A percentile compares a stretch with the other conserved stretches of the same genome.
Evolutionary conservation across 2,888 invertebrate genomes (phyloP).

Genomic region (Luffia ferchaultella): DNA sequence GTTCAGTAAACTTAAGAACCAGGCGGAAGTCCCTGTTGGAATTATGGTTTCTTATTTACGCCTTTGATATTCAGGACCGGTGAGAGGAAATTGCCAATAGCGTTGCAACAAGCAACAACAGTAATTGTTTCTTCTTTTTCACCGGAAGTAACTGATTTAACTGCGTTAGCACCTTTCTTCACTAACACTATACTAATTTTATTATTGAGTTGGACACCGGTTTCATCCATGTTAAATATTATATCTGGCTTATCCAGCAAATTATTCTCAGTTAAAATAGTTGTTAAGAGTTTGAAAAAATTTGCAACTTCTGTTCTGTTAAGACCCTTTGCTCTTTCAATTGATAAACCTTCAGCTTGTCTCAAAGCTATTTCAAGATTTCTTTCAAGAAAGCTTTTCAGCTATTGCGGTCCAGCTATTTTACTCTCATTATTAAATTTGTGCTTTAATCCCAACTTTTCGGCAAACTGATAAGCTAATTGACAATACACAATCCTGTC

Average conservation of each 20-base stretch:
- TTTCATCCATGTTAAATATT: slow-evolving; percentile 31
- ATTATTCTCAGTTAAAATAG: slow-evolving; percentile 18
- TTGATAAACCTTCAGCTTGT: slow-evolving; percentile 23
- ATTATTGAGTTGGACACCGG: slow-evolving; percentile 21
- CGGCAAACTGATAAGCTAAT: slow-evolving; percentile 22
- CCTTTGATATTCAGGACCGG: slow-evolving; percentile 20
- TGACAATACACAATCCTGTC: slow-evolving; percentile 16
- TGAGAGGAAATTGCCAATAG: slow-evolving; percentile 20
- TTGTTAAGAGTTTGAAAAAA: slow-evolving; percentile 19
- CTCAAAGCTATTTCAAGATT: slow-evolving; percentile 17
- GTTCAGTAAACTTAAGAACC: slow-evolving; percentile 14
- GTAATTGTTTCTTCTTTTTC: slow-evolving; percentile 24
- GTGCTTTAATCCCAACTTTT: slow-evolving; percentile 18
- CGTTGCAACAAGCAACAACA: slow-evolving; percentile 23
- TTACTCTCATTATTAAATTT: slow-evolving; percentile 19
- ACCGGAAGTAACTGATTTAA: slow-evolving; percentile 23
- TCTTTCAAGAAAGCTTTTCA: slow-evolving; percentile 14
- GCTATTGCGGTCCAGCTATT: slow-evolving; percentile 21
- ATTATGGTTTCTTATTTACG: slow-evolving; percentile 19
- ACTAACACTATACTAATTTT: too few relatives aligned
- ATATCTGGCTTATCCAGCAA: slow-evolving; percentile 19
- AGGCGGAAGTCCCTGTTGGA: slow-evolving; percentile 16
- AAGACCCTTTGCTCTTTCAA: slow-evolving; percentile 19
- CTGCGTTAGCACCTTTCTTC: slow-evolving; percentile 26
- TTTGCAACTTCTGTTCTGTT: slow-evolving; percentile 20